Conservation (phyloP, 2,797 vertebrate species). For the Columba guinea region DNA sequence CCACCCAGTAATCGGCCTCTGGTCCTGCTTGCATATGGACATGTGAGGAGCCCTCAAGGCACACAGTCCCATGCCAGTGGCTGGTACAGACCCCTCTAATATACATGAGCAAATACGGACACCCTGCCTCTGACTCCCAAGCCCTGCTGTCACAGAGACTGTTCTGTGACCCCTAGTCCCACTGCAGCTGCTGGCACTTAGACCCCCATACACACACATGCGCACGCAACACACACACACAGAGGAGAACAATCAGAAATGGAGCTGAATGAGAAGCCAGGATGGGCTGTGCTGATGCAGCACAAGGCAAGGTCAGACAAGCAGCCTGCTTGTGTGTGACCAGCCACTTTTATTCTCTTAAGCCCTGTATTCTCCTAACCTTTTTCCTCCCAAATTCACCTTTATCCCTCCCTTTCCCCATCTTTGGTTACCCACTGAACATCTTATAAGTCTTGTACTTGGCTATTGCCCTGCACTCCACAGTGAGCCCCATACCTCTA, state of each 20-base stretch:
- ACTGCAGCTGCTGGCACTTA: not conserved
- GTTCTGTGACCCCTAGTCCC: not conserved
- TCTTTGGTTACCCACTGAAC: not conserved
- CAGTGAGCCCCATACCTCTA: not conserved
- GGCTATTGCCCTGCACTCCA: not conserved
- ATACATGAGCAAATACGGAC: no score
- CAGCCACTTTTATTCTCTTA: not conserved
- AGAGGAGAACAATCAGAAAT: not conserved
- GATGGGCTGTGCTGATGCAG: fast-evolving
- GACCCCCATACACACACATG: no score
- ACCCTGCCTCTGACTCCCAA: not conserved
- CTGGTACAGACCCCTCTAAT: not conserved
- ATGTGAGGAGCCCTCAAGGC: fast-evolving
- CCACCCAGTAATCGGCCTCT: not conserved
- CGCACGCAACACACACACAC: no score
- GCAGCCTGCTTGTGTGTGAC: not conserved
- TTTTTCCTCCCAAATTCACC: not conserved
- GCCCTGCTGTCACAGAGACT: not conserved
- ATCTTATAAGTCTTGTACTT: not conserved
- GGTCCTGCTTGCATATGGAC: not conserved
- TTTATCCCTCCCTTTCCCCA: not conserved
- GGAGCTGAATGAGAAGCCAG: not conserved
- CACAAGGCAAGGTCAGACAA: not conserved
- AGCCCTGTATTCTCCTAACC: not conserved
- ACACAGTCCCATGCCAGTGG: not conserved